These are phyloP conservation scores for Muscina levida DNA, from an alignment of 2,888 invertebrate genomes.

Conservation along the genomic window DNA sequence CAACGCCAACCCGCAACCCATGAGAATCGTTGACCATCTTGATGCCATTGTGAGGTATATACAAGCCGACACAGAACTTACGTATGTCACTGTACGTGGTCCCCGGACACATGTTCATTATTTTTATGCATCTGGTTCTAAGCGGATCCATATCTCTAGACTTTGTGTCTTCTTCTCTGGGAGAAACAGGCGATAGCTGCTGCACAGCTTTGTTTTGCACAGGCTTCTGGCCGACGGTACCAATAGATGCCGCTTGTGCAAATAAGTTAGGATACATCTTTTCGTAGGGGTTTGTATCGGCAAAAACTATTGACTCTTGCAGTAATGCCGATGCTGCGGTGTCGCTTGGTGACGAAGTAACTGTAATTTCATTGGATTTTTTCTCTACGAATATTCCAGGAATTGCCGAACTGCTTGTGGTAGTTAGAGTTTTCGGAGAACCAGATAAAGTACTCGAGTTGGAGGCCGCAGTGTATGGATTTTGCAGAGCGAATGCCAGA, in stretches of 20 bases:
- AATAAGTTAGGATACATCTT: slow-evolving; percentile 76
- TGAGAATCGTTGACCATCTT: slow-evolving; percentile 91
- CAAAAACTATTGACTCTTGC: slow-evolving; percentile 74
- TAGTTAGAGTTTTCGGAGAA: slow-evolving; percentile 13
- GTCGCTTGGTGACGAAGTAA: not conserved
- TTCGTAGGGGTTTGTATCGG: slow-evolving; percentile 76
- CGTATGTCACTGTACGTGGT: slow-evolving; percentile 90
- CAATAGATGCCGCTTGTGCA: slow-evolving; percentile 69
- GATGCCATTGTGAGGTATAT: slow-evolving; percentile 90
- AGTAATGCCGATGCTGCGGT: slow-evolving; percentile 28
- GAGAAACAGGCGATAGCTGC: slow-evolving; percentile 35
- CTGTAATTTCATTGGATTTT: slow-evolving; percentile 42
- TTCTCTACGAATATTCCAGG: slow-evolving; percentile 67
- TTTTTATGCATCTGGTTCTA: slow-evolving; percentile 83
- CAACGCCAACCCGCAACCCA: slow-evolving; percentile 89
- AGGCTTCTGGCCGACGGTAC: slow-evolving; percentile 41
- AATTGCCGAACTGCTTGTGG: slow-evolving; percentile 60
- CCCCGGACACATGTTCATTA: slow-evolving; percentile 87
- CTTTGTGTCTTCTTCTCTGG: slow-evolving; percentile 50
- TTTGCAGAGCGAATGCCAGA: slow-evolving; percentile 70
- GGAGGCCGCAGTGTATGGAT: slow-evolving; percentile 70
- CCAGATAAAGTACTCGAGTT: slow-evolving; percentile 51
- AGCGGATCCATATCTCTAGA: slow-evolving; percentile 54
- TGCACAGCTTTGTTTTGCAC: slow-evolving; percentile 29
- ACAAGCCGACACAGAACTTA: slow-evolving; percentile 88